Conservation (phyloP, 2,888 invertebrate genomes). For the Macropis europaea region DNA sequence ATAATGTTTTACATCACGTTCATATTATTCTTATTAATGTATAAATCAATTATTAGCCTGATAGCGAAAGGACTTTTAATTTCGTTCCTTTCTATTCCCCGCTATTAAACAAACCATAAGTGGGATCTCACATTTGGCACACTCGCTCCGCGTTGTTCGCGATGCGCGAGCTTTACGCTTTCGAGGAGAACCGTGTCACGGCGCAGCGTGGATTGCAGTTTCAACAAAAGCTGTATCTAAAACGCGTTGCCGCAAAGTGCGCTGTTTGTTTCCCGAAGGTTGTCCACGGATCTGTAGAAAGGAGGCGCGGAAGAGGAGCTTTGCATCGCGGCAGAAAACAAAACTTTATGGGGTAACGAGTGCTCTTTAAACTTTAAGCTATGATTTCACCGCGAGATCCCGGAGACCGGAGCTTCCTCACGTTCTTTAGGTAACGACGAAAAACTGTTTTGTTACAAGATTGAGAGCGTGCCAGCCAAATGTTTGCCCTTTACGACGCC, state of each 20-base stretch:
- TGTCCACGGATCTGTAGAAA: conserved; percentile 26
- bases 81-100: no score
- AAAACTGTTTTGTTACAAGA: background rate
- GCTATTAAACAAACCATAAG: no score
- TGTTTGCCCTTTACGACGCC: background rate
- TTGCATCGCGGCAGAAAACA: conserved; percentile 32
- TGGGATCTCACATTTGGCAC: no score
- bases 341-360: conserved; percentile 41
- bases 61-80: no score
- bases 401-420: background rate
- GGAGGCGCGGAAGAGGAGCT: conserved; percentile 13
- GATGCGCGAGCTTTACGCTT: no score
- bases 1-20: no score
- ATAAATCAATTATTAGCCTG: no score
- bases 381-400: conserved; percentile 14
- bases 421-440: conserved; percentile 2
- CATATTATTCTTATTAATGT: no score
- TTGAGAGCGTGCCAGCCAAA: background rate
- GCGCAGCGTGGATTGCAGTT: conserved; percentile 5
- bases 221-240: conserved; percentile 35
- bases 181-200: conserved; percentile 42
- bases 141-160: no score
- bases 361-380: conserved; percentile 15
- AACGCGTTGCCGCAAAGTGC: conserved; percentile 52
- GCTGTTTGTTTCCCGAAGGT: conserved; percentile 46